Evolutionary conservation across 2,797 vertebrate species (phyloP), one percentile per base, ranked within the genome.

Genomic region (Octomys mimax): DNA sequence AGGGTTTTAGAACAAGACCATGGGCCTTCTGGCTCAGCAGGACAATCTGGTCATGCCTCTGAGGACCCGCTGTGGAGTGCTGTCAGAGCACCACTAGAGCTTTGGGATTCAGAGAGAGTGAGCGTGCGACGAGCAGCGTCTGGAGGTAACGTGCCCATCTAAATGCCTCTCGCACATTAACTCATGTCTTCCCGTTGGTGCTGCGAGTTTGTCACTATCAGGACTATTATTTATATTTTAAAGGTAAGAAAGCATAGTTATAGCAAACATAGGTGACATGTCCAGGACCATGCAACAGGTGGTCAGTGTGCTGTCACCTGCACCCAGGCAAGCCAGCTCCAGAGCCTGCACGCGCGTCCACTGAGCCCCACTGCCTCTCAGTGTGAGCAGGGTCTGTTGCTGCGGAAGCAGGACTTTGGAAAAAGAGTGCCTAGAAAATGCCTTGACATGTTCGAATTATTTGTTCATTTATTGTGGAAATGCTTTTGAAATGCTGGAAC

Each of bases 401-500:
- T 18, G 13, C 22, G 9, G 31, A n/a, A 89, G 46, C 39, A 87
- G 52, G 70, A 42, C 39, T 36, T 88, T 22, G 10, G 42, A 62
- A 71, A 46, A 22, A 86, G 64, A n/a, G 6, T 83, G 31, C 89
- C 94, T 87, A 71, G 28, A 85, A 91, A 73, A 61, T 84, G 84
- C 26, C 77, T 49, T 92, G 83, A 82, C 89, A 92, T 82, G 42
- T 85, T 92, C 91, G 92, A 87, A 92, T 96, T 87, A 89, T 93
- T 90, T 89, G 61, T 82, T 84, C 66, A 64, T 81, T 97, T 90
- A 49, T 88, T 6, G 0, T 59, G 80, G 87, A 83, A 49, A 87
- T 89, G 57, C 52, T 94, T 96, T 91, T 92, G 89, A 95, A 92
- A 49, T 93, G 84, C 49, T 85, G 81, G 68, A 91, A 90, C 94